A percentile compares a stretch with the other conserved stretches of the same genome.
Conservation (phyloP, 2,888 invertebrate genomes). For the Drosophila flavopinicola region DNA sequence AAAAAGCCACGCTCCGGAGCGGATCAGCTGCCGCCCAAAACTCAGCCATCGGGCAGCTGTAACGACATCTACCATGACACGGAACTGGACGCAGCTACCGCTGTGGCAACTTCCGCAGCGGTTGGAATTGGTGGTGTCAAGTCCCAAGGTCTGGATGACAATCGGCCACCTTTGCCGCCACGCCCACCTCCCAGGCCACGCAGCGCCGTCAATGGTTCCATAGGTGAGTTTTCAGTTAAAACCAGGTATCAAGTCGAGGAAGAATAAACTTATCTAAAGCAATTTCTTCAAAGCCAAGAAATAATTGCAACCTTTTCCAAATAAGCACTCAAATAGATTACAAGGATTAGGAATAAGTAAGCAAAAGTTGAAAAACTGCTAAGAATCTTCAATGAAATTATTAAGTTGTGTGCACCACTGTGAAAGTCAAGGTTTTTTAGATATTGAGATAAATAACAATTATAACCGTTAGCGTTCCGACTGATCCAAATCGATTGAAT, state of each 20-base stretch:
- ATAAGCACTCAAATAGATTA: no score
- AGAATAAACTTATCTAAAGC: no score
- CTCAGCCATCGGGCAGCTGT: conserved; percentile 56
- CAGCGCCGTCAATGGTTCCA: conserved; percentile 62
- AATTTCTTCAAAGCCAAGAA: no score
- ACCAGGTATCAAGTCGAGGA: neutral
- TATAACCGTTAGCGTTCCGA: no score
- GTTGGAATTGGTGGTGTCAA: conserved; percentile 33
- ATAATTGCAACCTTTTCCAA: no score
- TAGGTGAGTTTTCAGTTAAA: conserved; percentile 57
- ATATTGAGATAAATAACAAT: no score
- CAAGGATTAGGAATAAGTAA: no score
- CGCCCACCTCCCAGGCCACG: conserved; percentile 82
- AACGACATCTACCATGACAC: conserved; percentile 73
- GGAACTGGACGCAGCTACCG: conserved; percentile 52
- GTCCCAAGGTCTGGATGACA: conserved; percentile 74
- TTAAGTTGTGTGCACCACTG: no score
- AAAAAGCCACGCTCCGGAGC: conserved; percentile 61
- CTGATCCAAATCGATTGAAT: no score
- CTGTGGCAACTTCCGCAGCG: conserved; percentile 43
- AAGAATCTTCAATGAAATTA: no score
- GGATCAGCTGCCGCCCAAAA: conserved; percentile 53
- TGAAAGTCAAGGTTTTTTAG: no score
- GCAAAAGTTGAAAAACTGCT: no score
- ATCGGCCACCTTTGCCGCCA: conserved; percentile 84